phyloP scores from a whole-genome alignment of 1,140 invertebrate genomes.

The Globodera rostochiensis region DNA sequence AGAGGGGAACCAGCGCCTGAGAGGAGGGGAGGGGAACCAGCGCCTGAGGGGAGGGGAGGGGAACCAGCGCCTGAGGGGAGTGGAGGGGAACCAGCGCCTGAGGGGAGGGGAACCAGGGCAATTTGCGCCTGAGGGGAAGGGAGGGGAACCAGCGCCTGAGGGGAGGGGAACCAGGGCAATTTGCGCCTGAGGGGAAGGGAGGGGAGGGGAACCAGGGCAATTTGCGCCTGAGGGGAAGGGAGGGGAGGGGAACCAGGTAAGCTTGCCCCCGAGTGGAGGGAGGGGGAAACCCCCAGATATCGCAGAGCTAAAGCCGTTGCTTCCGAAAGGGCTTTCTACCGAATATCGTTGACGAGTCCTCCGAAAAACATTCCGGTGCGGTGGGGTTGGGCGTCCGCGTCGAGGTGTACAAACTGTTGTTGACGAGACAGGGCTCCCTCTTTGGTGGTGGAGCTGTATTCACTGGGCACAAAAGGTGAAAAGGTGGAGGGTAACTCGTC shows the following conservation, averaged over 20 bases:
- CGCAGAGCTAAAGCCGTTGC: too few relatives aligned
- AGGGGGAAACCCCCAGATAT: too few relatives aligned
- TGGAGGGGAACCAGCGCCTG: too few relatives aligned
- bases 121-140: constrained; percentile 51
- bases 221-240: too few relatives aligned
- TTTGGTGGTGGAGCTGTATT: constrained; percentile 13
- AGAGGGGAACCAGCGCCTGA: constrained; percentile 27
- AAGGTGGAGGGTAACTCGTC: constrained; percentile 9
- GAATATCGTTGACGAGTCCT: constrained; percentile 44
- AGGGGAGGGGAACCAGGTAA: neutral
- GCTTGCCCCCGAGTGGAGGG: too few relatives aligned
- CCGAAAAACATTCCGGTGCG: constrained; percentile 47
- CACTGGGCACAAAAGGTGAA: neutral
- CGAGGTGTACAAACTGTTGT: neutral
- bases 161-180: too few relatives aligned
- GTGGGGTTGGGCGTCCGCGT: constrained; percentile 4
- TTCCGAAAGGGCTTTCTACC: constrained; percentile 19
- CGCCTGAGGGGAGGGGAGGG: constrained; percentile 25
- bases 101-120: constrained; percentile 53
- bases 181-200: too few relatives aligned
- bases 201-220: too few relatives aligned
- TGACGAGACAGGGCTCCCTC: constrained; percentile 5
- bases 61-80: too few relatives aligned
- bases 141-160: too few relatives aligned
- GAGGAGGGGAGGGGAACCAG: constrained; percentile 49